These are phyloP conservation scores for cat (Felis catus) DNA, from an alignment of 2,113 vertebrate species.

Conservation along the genomic window DNA sequence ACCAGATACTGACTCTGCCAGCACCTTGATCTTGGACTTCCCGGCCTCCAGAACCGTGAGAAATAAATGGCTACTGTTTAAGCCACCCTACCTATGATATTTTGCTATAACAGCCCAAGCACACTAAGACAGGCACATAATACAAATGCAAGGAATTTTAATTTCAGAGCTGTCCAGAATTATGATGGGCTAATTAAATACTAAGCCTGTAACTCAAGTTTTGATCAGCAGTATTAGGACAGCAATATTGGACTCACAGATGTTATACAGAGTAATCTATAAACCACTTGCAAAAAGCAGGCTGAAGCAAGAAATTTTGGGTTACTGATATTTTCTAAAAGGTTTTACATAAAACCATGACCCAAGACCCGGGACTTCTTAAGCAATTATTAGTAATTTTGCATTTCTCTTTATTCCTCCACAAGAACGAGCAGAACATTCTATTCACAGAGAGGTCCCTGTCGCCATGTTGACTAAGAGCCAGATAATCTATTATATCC, in stretches of 20 bases:
- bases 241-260: background rate
- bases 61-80: conserved; percentile 13
- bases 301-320: background rate
- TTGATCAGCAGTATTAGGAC: conserved; percentile 14
- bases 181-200: background rate
- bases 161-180: background rate
- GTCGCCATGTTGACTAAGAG: background rate
- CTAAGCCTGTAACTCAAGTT: background rate
- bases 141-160: conserved; percentile 6
- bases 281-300: conserved; percentile 32
- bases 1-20: background rate
- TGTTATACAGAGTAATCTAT: background rate
- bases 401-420: background rate
- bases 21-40: background rate
- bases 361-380: background rate
- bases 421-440: background rate
- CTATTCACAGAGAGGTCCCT: background rate
- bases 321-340: conserved; percentile 22
- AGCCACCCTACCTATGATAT: background rate
- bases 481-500: background rate
- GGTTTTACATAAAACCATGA: background rate
- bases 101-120: background rate
- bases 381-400: background rate
- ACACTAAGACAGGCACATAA: background rate
- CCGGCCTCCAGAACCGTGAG: background rate